These are phyloP conservation scores for Crax fasciolata DNA, from an alignment of 2,797 vertebrate species.

Conservation along the genomic window DNA sequence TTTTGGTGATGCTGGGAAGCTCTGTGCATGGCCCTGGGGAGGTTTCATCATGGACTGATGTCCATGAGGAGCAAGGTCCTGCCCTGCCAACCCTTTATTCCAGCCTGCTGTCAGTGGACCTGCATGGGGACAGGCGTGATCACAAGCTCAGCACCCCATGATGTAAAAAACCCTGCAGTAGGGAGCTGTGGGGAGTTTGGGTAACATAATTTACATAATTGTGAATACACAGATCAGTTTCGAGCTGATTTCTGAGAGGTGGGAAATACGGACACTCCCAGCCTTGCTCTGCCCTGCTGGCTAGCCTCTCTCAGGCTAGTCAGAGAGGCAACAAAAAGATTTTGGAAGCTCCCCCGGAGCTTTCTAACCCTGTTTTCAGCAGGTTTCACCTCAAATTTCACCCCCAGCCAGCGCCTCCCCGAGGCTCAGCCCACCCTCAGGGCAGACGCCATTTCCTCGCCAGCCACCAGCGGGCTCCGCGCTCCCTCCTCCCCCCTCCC, in stretches of 20 bases:
- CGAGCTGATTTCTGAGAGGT: background rate
- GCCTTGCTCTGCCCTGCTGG: background rate
- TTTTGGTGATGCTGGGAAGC: background rate
- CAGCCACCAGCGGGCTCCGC: too few relatives aligned
- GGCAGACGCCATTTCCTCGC: background rate
- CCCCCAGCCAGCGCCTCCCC: background rate
- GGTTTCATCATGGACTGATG: accelerated
- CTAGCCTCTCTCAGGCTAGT: background rate
- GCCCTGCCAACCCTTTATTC: background rate
- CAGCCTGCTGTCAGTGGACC: background rate
- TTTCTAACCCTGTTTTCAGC: background rate
- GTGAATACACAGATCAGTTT: background rate
- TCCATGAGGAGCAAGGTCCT: background rate
- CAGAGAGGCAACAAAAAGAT: accelerated
- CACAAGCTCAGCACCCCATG: too few relatives aligned
- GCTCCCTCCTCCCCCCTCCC: background rate
- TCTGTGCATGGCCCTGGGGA: background rate
- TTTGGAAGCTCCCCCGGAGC: background rate
- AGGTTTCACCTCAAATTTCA: background rate
- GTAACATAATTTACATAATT: background rate
- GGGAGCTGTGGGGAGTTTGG: background rate
- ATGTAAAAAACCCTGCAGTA: accelerated
- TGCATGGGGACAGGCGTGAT: background rate
- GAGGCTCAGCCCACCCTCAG: too few relatives aligned
- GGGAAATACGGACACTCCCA: background rate